These are phyloP conservation scores for Koerneria pararmatus DNA, from an alignment of 2,888 invertebrate species.

Conservation along the genomic window DNA sequence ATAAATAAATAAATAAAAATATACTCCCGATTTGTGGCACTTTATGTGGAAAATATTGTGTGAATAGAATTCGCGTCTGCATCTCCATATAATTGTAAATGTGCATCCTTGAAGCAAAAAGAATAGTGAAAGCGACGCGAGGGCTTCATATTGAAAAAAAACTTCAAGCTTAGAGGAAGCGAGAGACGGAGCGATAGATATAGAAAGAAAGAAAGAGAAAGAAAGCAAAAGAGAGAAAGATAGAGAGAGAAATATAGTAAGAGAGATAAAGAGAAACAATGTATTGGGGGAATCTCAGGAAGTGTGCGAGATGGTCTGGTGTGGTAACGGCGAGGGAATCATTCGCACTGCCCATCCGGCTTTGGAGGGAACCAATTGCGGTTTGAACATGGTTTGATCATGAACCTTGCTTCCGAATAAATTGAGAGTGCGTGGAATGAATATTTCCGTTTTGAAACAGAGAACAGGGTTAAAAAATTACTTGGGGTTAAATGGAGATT, in stretches of 20 bases:
- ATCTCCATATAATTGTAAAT: too few species aligned
- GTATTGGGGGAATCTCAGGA: slow-evolving; percentile 35
- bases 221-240: neutral
- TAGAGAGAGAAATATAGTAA: neutral
- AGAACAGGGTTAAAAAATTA: too few species aligned
- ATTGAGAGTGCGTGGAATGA: too few species aligned
- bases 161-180: neutral
- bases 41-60: too few species aligned
- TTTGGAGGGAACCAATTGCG: slow-evolving; percentile 77
- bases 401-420: neutral
- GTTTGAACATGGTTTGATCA: slow-evolving; percentile 48
- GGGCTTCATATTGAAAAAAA: too few species aligned
- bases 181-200: neutral
- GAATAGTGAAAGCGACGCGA: too few species aligned
- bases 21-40: too few species aligned
- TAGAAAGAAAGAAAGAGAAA: neutral
- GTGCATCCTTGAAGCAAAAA: too few species aligned
- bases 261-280: slow-evolving; percentile 6
- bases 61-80: too few species aligned
- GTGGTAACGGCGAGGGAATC: slow-evolving; percentile 55
- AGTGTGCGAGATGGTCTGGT: slow-evolving; percentile 57
- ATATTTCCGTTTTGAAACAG: too few species aligned
- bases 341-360: slow-evolving; percentile 68
- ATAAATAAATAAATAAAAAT: too few species aligned
- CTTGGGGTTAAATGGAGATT: too few species aligned